Conservation (phyloP, 2,113 vertebrate species). For the Eidolon helvum region DNA sequence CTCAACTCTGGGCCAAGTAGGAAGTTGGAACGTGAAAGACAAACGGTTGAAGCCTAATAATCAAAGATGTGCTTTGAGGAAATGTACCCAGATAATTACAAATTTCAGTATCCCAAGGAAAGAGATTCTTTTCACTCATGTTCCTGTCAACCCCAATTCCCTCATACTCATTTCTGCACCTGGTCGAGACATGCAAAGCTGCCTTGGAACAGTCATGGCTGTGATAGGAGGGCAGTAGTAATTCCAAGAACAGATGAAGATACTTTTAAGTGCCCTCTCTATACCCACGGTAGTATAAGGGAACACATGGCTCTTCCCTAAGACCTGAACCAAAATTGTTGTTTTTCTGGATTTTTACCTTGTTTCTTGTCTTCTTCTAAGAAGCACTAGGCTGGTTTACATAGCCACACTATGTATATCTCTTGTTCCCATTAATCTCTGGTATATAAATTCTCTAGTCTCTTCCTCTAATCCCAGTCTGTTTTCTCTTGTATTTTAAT, state of each 20-base stretch:
- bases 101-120: slow-evolving; percentile 45
- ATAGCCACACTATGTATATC: neutral
- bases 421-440: neutral
- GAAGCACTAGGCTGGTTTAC: neutral
- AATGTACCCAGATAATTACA: neutral
- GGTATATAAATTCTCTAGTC: neutral
- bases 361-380: slow-evolving; percentile 33
- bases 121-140: neutral
- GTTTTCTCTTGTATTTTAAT: neutral
- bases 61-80: neutral
- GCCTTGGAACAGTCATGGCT: neutral
- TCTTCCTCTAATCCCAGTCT: neutral
- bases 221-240: neutral
- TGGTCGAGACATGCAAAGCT: neutral
- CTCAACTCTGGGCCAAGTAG: neutral
- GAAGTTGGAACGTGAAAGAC: neutral
- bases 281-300: neutral
- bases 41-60: neutral
- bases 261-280: neutral
- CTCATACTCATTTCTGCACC: neutral
- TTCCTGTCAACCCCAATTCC: neutral
- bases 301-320: slow-evolving; percentile 3
- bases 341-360: neutral
- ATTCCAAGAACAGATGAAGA: slow-evolving; percentile 4
- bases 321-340: neutral